phyloP scores from a whole-genome alignment of 1,140 invertebrate species.

The Drosophila athabasca region DNA sequence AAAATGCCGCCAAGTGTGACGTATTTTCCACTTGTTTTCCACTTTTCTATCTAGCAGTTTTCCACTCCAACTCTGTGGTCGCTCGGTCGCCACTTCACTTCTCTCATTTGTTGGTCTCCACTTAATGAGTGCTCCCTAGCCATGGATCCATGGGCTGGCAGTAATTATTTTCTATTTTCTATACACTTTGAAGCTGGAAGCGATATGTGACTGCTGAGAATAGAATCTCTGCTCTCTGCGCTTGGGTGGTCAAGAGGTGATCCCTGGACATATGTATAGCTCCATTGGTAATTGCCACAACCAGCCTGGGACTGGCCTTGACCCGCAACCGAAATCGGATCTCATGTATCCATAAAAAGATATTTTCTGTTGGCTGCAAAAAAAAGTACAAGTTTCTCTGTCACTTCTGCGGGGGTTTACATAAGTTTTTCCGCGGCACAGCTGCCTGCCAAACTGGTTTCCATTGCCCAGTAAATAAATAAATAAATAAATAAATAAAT shows the following conservation, averaged over 20 bases:
- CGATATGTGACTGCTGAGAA: slow-evolving; percentile 61
- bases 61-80: slow-evolving; percentile 7
- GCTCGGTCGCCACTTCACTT: too few species aligned
- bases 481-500: slow-evolving; percentile 3
- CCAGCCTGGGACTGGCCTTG: slow-evolving; percentile 51
- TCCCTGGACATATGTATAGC: background rate
- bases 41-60: slow-evolving; percentile 47
- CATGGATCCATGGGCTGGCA: slow-evolving; percentile 53
- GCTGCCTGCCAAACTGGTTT: slow-evolving; percentile 51
- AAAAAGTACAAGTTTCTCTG: slow-evolving; percentile 55
- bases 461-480: slow-evolving; percentile 17
- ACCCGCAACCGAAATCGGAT: slow-evolving; percentile 58
- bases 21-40: slow-evolving; percentile 55
- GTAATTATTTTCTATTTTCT: slow-evolving; percentile 73
- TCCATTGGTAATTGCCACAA: slow-evolving; percentile 22
- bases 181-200: slow-evolving; percentile 68
- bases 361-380: slow-evolving; percentile 13
- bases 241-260: slow-evolving; percentile 21
- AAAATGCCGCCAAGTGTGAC: slow-evolving; percentile 76
- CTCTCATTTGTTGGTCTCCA: slow-evolving; percentile 19
- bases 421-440: slow-evolving; percentile 24
- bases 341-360: slow-evolving; percentile 45
- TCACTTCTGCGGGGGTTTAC: slow-evolving; percentile 41
- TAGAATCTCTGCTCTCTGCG: slow-evolving; percentile 43
- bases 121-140: slow-evolving; percentile 46